Base-by-base conservation (phyloP, 2,888 invertebrate genomes). In the Odontothrips loti region DNA sequence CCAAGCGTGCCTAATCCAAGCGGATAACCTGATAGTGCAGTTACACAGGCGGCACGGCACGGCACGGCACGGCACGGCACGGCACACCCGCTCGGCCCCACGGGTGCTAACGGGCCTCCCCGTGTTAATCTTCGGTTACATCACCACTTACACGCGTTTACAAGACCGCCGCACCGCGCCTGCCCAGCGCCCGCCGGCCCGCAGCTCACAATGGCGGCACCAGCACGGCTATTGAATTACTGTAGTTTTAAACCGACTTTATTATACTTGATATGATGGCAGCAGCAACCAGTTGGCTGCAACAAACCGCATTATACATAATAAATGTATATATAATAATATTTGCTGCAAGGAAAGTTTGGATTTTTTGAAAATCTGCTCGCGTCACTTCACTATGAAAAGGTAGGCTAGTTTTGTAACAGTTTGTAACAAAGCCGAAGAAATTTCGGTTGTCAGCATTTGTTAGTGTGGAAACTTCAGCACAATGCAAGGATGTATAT, bases 11-110 rank as follows among this genome's bases (percentile, higher is more conserved):
- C 68, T 75, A 75, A 75, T 75, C 68, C 68, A 75, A 27, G 68
- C 68, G 68, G 68, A 75, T 75, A 75, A 75, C 68, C 68, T 75
- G 68, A 75, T 75, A 75, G 68, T 27, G 68, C 27, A 27, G 68
- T 23, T 68, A 68, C 23, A 68, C 23, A 27, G 68, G 23, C 68
- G 23, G 9, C 68, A 11, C 27, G 11, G 27, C 68, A 9, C 23
- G 23, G 23, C 27, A 10, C 68, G 12, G 23, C 68, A 15, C 63
- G 20, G 68, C 23, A 20, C 68, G 8, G 23, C n/a, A 23, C 68
- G 68, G 10, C n/a, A n/a, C 68, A 68, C 68, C 68, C n/a, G n/a
- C n/a, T n/a, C n/a, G 20, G 6, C 0, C 58, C 20, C 58, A 51
- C 51, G 51, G 15, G 4, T 2, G 15, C 15, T 10, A n/a, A 51